Base-by-base conservation (phyloP, 92 coral and sea anemone genomes). In the Zoanthus gigantus region DNA sequence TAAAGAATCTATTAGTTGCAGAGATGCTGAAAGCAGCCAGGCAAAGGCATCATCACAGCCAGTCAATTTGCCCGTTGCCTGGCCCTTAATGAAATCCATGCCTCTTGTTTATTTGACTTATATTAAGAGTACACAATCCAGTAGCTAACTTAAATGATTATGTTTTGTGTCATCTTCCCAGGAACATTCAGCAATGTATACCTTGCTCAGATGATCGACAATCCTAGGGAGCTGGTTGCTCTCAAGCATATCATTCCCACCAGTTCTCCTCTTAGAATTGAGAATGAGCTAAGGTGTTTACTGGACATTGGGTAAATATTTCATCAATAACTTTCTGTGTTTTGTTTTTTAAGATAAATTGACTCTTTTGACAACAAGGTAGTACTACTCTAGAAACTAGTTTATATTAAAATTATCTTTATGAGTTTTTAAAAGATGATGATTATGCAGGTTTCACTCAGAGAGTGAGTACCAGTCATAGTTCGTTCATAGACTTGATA, bases 171-270 rank as follows among this genome's bases (percentile, higher is more conserved):
- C 0, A 11, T 66, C 0, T 50, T 50, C 75, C 30, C 85, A 96
- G 99, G 99, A 45, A 97, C 99, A 83, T 97, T 97, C 76, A 97
- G 99, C 79, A 95, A 97, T 91, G 99, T 97, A 12, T 97, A 95
- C 80, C 88, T 97, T 90, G 99, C 96, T 10, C 91, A 88, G 83
- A 89, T 95, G 94, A 90, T 95, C 13, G 80, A 85, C 60, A 84
- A 92, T 74, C 95, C 98, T 32, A 93, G 95, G 74, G 96, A 89
- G 56, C 72, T 95, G 16, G 96, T 95, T 82, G 99, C 99, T 32
- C 72, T 97, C 54, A 97, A 97, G 86, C 97, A 97, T 72, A 97
- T 97, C 76, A 97, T 95, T 45, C 99, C 99, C 14, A 97, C 99
- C 54, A 97, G 99, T 90, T 94, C 96, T 63, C 99, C 99, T 47